A percentile compares a stretch with the other conserved stretches of the same genome.
Evolutionary conservation across 2,888 invertebrate species (phyloP).

Genomic region (Pammene aurita): DNA sequence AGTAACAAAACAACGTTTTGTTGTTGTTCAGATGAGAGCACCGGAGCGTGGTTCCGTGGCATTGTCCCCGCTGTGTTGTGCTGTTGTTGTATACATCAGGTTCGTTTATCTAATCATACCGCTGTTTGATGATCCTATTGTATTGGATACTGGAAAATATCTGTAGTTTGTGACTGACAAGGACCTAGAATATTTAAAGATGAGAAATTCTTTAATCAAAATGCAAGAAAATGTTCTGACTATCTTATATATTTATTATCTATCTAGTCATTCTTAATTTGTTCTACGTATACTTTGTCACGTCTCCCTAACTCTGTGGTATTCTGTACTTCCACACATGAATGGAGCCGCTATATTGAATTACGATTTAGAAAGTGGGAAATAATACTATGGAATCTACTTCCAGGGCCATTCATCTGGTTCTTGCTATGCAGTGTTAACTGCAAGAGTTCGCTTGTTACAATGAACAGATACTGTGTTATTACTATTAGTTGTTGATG

Average conservation of each 20-base stretch:
- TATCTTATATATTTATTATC: too few relatives aligned
- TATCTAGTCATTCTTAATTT: background rate
- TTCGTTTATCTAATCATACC: slow-evolving; percentile 25
- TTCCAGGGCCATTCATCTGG: slow-evolving; percentile 30
- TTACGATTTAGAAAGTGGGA: slow-evolving; percentile 39
- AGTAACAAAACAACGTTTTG: slow-evolving; percentile 1
- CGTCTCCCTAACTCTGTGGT: slow-evolving; percentile 14
- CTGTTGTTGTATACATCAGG: slow-evolving; percentile 23
- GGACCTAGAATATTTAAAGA: background rate
- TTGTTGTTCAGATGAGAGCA: slow-evolving; percentile 46
- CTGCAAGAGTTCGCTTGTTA: background rate
- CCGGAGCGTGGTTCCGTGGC: slow-evolving; percentile 53
- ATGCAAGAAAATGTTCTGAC: background rate
- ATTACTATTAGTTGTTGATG: background rate
- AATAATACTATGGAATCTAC: slow-evolving; percentile 31
- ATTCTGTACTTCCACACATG: slow-evolving; percentile 30
- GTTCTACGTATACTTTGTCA: background rate
- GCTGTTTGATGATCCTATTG: slow-evolving; percentile 20
- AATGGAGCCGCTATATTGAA: slow-evolving; percentile 36
- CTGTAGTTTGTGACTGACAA: background rate
- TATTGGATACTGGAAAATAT: slow-evolving; percentile 1
- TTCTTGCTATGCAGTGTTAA: slow-evolving; percentile 23
- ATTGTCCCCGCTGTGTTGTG: slow-evolving; percentile 48
- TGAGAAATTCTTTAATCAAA: background rate
- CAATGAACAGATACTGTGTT: background rate